Percentiles rank a stretch among this genome's conserved stretches.
Evolutionary conservation across 2,888 invertebrate genomes (phyloP).

Genomic region (Papilio elwesi): DNA sequence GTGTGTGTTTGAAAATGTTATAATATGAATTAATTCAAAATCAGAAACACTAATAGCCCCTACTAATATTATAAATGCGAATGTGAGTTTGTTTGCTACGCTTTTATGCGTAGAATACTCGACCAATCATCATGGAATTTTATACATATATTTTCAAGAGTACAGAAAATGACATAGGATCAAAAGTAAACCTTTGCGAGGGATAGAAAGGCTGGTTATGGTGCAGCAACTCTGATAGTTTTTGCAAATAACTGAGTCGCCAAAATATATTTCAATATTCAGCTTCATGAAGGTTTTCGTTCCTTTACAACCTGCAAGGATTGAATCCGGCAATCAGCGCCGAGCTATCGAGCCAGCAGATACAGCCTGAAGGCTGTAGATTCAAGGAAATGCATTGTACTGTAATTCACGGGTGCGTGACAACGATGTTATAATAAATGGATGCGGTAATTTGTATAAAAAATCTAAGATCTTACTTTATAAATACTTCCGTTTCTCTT

Average conservation of each 20-base stretch:
- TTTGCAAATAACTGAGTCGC: no score
- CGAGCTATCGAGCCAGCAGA: background rate
- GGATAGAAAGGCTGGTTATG: no score
- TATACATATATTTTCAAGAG: no score
- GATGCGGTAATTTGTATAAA: slow-evolving; percentile 29
- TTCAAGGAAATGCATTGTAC: slow-evolving; percentile 40
- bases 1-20: background rate
- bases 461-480: background rate
- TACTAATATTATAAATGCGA: no score
- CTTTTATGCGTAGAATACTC: no score
- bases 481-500: slow-evolving; percentile 21
- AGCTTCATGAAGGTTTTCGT: background rate
- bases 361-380: slow-evolving; percentile 28
- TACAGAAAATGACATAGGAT: no score
- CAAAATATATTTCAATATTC: background rate
- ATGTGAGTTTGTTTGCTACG: no score
- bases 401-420: slow-evolving; percentile 31
- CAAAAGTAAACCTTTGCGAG: no score
- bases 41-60: background rate
- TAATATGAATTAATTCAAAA: background rate
- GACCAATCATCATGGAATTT: no score
- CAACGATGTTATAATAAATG: slow-evolving; percentile 23
- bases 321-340: slow-evolving; percentile 9
- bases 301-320: background rate
- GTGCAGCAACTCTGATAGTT: no score